A percentile compares a stretch with the other conserved stretches of the same genome.
These are phyloP conservation scores for Orthonevra nobilis DNA, from an alignment of 2,888 invertebrate species.

Conservation along the genomic window DNA sequence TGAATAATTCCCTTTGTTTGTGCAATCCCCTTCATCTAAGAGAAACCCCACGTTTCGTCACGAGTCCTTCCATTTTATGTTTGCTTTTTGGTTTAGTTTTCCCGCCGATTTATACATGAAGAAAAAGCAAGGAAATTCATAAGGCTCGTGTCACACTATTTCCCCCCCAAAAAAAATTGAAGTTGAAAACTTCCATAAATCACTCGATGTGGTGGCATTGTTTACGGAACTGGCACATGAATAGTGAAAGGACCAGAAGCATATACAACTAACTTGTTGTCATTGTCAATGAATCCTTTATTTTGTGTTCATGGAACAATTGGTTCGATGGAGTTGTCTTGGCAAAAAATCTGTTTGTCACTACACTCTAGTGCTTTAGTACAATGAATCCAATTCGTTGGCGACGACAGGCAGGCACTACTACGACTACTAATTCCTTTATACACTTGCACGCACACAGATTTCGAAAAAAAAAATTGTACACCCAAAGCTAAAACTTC, in stretches of 20 bases:
- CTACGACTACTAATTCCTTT: constrained; percentile 58
- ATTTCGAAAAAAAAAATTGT: constrained; percentile 61
- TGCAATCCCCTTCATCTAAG: constrained; percentile 41
- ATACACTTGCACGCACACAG: constrained; percentile 53
- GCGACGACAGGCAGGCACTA: not conserved
- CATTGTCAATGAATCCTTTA: constrained; percentile 55
- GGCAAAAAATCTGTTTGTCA: constrained; percentile 63
- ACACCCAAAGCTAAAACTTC: constrained; percentile 42
- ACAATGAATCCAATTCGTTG: constrained; percentile 42
- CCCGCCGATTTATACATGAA: constrained; percentile 45
- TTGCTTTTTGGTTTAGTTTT: not conserved
- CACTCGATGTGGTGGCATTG: constrained; percentile 46
- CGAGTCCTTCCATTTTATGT: constrained; percentile 7
- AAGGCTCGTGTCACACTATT: constrained; percentile 46
- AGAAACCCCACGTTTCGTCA: not conserved
- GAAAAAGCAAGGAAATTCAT: constrained; percentile 46
- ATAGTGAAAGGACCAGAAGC: constrained; percentile 29
- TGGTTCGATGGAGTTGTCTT: constrained; percentile 9
- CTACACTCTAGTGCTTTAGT: constrained; percentile 59
- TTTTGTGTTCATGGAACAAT: constrained; percentile 54
- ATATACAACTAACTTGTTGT: constrained; percentile 43
- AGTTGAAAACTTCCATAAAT: constrained; percentile 65
- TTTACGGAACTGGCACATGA: constrained; percentile 55
- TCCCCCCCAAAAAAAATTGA: constrained; percentile 25
- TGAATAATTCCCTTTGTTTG: constrained; percentile 52